A percentile compares a stretch with the other conserved stretches of the same genome.
phyloP scores from a whole-genome alignment of 2,888 invertebrate genomes.

The Lycophotia porphyrea region DNA sequence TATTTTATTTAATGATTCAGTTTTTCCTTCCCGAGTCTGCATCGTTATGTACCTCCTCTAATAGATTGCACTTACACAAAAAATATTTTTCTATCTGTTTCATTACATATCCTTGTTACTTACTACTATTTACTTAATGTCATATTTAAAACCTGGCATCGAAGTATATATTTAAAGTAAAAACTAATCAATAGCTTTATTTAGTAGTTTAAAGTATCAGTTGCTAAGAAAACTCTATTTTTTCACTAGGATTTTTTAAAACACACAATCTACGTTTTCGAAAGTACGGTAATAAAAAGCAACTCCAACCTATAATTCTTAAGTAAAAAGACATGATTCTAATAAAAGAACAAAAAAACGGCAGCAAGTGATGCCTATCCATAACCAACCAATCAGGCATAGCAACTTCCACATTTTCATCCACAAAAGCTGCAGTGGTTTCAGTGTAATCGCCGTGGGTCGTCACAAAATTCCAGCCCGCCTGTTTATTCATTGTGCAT shows the following conservation, averaged over 20 bases:
- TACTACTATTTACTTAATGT: background rate
- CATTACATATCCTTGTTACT: too few relatives aligned
- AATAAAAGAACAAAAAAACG: slow-evolving; percentile 4
- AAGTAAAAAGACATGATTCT: background rate
- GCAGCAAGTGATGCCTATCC: background rate
- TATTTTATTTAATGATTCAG: slow-evolving; percentile 30
- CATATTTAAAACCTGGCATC: background rate
- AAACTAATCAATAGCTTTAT: background rate
- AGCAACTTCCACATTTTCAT: slow-evolving; percentile 60
- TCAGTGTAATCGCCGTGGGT: slow-evolving; percentile 58
- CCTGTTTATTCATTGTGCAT: slow-evolving; percentile 77
- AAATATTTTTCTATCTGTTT: background rate
- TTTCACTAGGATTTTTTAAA: background rate
- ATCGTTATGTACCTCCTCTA: background rate
- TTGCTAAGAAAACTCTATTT: slow-evolving; percentile 5
- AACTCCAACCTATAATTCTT: background rate
- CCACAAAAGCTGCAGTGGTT: slow-evolving; percentile 57
- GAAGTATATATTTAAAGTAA: background rate
- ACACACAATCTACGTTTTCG: background rate
- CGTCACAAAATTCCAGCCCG: slow-evolving; percentile 71
- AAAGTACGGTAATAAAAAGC: background rate
- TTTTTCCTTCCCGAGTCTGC: slow-evolving; percentile 5
- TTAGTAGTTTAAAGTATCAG: background rate
- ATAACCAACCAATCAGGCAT: slow-evolving; percentile 17
- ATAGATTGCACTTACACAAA: background rate